Evolutionary conservation across 1,140 invertebrate species (phyloP), one percentile per base, ranked within the genome.

Genomic region (Pseudachorutes palmiensis): DNA sequence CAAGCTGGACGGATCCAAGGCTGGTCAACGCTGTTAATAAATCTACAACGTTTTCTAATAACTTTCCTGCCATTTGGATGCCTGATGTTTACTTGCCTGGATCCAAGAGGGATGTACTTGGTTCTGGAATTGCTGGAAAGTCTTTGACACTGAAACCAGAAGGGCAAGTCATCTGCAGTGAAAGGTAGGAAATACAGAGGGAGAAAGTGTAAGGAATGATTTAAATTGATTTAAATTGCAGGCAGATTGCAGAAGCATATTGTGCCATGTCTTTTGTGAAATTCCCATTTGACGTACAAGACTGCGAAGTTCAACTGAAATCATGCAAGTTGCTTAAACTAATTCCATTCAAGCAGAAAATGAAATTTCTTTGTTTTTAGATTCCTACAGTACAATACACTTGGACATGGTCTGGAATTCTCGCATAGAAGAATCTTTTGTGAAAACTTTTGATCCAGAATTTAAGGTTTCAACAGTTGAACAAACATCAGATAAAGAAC

Each of bases 1-100:
- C 84, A 67, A 88, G 91, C 0, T 89, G 87, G 72, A 82, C 84
- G 28, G 88, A 91, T 76, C 78, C 91, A 64, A 83, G 88, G 86
- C 51, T 55, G 3, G 24, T 5, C 9, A 14, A 55, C 24, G 51
- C 51, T 19, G 51, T 55, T 5, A 55, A 55, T 87, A 77, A 55
- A 36, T 65, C 32, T 60, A 28, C 26, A 19, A 33, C 26, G 16
- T 64, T 70, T 64, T 41, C 29, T 33, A n/a, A 45, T 5, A 57
- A 32, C 48, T 58, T 65, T 62, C 58, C 32, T 70, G 72, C 28
- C 69, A 76, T 51, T 57, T 76, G 26, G 75, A 76, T 62, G 66
- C 70, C n/a, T n/a, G n/a, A n/a, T n/a, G n/a, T n/a, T n/a, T n/a
- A n/a, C n/a, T n/a, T n/a, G 68, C 70, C 24, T 69, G 60, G 30